These are phyloP conservation scores for Caenorhabditis sp. DNA, from an alignment of 2,888 invertebrate species.

Conservation along the genomic window DNA sequence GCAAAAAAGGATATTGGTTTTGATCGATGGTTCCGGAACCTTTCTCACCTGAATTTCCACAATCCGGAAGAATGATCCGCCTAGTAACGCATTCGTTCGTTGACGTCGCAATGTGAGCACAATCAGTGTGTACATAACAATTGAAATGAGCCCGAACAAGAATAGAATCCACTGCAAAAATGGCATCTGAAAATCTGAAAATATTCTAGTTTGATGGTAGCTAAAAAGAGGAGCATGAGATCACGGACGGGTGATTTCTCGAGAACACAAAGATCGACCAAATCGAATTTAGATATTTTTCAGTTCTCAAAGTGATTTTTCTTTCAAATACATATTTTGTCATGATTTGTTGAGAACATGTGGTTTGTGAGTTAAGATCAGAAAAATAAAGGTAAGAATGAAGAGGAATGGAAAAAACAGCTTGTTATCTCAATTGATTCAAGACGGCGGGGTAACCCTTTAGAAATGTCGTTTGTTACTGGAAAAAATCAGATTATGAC, in stretches of 20 bases:
- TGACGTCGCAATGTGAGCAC: conserved; percentile 40
- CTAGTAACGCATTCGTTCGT: conserved; percentile 36
- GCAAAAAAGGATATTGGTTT: too few species aligned
- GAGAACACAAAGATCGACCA: neutral
- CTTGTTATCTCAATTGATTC: neutral
- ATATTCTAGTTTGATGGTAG: neutral
- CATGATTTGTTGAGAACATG: neutral
- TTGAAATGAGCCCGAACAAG: conserved; percentile 31
- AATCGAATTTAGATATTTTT: neutral
- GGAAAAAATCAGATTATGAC: conserved; percentile 19
- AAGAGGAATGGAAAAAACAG: too few species aligned
- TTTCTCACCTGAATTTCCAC: conserved; percentile 56
- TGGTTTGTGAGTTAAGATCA: neutral
- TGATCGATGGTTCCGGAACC: too few species aligned
- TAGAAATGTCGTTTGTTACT: neutral
- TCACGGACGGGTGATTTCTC: neutral
- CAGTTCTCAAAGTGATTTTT: too few species aligned
- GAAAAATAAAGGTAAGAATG: too few species aligned
- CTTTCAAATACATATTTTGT: neutral
- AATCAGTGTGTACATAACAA: conserved; percentile 37
- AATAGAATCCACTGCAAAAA: conserved; percentile 42
- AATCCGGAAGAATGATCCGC: conserved; percentile 53
- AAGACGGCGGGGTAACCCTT: neutral
- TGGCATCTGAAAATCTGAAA: conserved; percentile 31
- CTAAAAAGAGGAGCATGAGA: neutral